Evolutionary conservation across 2,888 invertebrate genomes (phyloP), one percentile per base, ranked within the genome.

Genomic region (Harpagoxenus sublaevis): DNA sequence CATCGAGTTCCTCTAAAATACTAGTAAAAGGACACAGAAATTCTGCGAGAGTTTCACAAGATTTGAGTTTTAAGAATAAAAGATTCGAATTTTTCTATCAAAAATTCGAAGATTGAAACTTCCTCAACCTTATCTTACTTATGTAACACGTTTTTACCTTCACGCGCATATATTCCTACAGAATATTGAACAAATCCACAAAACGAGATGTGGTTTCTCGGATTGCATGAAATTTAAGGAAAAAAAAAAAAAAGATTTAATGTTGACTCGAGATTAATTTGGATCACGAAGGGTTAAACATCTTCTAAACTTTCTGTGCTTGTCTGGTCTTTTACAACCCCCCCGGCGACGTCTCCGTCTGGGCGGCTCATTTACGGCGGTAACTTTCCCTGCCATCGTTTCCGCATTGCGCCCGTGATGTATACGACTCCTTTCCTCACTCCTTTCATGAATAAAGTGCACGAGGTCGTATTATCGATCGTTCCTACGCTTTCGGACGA

Each of bases 331-430:
- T 18, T 35, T 18, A 12, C 18, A 5, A 81, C 8, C 18, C 15
- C 6, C 15, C 6, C 18, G 10, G 57, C 6, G 15, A 31, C 8
- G 15, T 28, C 15, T 6, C 15, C 6, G 55, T 66, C 66, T 53
- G 23, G 39, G 10, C 28, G 68, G 15, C 10, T 51, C 35, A 23
- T 60, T 60, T 35, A 57, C 35, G 35, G 35, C 23, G 23, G 39
- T 28, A 42, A 63, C 48, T 82, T 83, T 83, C 35, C 63, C 42
- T 45, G 70, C 51, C 39, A 23, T 83, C 60, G 62, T 8, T 8
- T 82, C 42, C 65, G 86, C 88, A 88, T 83, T 88, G 89, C 75
- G 84, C 68, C 2, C 81, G 78, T 62, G 53, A 88, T 66, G 57
- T 89, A 68, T 78, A 84, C 65, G 51, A 66, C 57, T 83, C 66